Base-by-base conservation (phyloP, 2,797 vertebrate genomes). In the Chaetophractus vellerosus region DNA sequence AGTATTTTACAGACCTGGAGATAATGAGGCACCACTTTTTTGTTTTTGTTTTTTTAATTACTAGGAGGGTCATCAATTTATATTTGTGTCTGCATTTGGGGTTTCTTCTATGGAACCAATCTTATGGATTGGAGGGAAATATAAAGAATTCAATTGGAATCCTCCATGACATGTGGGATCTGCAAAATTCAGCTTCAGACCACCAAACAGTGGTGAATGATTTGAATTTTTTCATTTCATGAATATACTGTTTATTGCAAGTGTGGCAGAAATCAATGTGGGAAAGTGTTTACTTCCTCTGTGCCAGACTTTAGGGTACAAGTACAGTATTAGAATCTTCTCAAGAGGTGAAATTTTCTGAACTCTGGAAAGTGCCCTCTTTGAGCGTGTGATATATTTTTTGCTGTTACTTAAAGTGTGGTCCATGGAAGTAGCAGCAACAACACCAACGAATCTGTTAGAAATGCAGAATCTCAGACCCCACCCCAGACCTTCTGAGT, bases 1-100 rank as follows among this genome's bases (percentile, higher is more conserved):
- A 76, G 78, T 57, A 84, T 90, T 88, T 91, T 82, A 91, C 16
- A 68, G 66, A 75, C 23, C 50, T 84, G 41, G 92, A 75, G 28
- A 76, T 66, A 93, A 88, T 36, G 21, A 79, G 81, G 59, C 36
- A 61, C 68, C 64, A 41, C 19, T 9, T 64, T 14, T 21, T 61
- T 71, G 38, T 38, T 90, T 81, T 63, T 38, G 38, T 38, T 80
- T 41, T 16, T 63, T 63, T 33, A 21, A n/a, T 63, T 18, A 63
- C 33, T 31, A 91, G 31, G 23, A 88, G 28, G 57, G 55, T 41
- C 64, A 74, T 92, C 50, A 90, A 31, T 59, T 93, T 88, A 50
- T 76, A 74, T 61, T 45, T 45, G 18, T 33, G 23, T 75, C 59
- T 64, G 16, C 6, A 59, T 21, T 33, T 71, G 57, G 61, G 26